Evolutionary conservation across 2,888 invertebrate genomes (phyloP).

Genomic region (Epirrhoe alternata): DNA sequence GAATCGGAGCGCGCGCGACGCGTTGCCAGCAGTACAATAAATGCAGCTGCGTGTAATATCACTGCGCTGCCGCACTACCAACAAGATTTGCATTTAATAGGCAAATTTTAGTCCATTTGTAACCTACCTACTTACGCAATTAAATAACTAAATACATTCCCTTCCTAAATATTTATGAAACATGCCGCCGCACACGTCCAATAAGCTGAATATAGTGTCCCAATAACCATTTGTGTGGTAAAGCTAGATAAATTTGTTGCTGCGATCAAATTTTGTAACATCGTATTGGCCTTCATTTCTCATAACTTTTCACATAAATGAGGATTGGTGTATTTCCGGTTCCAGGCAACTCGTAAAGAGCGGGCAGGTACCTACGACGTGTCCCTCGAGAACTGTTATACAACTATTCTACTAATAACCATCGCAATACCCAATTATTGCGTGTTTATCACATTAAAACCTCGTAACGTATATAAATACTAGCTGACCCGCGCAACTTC

Average conservation of each 20-base stretch:
- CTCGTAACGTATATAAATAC: no score
- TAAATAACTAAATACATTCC: slow-evolving; percentile 17
- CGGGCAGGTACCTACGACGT: background rate
- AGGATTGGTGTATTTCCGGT: slow-evolving; percentile 31
- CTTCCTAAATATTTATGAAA: slow-evolving; percentile 33
- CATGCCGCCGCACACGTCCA: slow-evolving; percentile 38
- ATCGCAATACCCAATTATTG: background rate
- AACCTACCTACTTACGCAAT: slow-evolving; percentile 11
- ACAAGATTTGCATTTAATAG: background rate
- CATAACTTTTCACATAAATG: slow-evolving; percentile 43
- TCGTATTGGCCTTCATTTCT: slow-evolving; percentile 42
- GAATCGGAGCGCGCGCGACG: slow-evolving; percentile 57
- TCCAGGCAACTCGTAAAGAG: slow-evolving; percentile 2
- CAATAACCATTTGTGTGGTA: slow-evolving; percentile 52
- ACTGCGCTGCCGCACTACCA: slow-evolving; percentile 24
- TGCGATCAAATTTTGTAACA: slow-evolving; percentile 44
- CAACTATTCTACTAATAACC: background rate
- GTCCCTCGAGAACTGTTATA: background rate
- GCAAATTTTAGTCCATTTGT: background rate
- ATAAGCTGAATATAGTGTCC: slow-evolving; percentile 52
- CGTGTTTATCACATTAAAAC: no score
- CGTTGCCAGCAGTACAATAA: slow-evolving; percentile 47
- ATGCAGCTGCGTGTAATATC: slow-evolving; percentile 26
- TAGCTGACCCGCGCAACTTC: no score
- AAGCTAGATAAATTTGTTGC: slow-evolving; percentile 46